Base-by-base conservation (phyloP, 2,797 vertebrate genomes). In the Lacerta viridis region DNA sequence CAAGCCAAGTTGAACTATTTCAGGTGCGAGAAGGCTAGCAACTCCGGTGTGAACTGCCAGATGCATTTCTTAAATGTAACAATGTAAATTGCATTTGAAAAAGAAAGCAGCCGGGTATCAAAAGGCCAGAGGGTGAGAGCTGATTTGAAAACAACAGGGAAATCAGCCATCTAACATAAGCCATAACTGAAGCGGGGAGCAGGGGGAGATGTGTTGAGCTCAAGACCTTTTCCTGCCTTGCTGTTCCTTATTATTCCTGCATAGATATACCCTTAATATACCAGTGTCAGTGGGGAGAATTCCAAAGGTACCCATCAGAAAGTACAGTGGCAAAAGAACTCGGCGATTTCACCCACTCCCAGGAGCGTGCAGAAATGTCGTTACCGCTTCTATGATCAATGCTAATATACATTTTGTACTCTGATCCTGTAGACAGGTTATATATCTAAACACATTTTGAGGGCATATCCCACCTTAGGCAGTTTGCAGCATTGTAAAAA, bases 61-160 rank as follows among this genome's bases (percentile, higher is more conserved):
- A 33, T 85, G 36, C 33, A 79, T 72, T n/a, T 79, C 29, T 79
- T 80, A 41, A 39, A 15, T 43, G 43, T 61, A 83, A 20, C 33
- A 33, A 71, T 71, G 8, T 9, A 46, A 64, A 74, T 75, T 46
- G 23, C 13, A 64, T 10, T 29, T 79, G 50, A 64, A 29, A 69
- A 71, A 71, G 72, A 72, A 36, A 27, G 29, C 10, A 36, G 50
- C 8, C 39, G 7, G 39, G 13, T 72, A 64, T 46, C 36, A 71
- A 78, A 86, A 84, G 80, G 66, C 64, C 66, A 69, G 72, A 86
- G 43, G 29, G 8, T 74, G 3, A 36, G 76, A 61, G 36, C 7
- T 46, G 80, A 80, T 55, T 36, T 68, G 43, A 64, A 89, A 66
- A 80, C 81, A 79, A 79, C 29, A 43, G 75, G 36, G 43, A 84